Conservation (phyloP, 2,888 invertebrate species). For the Drosophila antonietae region DNA sequence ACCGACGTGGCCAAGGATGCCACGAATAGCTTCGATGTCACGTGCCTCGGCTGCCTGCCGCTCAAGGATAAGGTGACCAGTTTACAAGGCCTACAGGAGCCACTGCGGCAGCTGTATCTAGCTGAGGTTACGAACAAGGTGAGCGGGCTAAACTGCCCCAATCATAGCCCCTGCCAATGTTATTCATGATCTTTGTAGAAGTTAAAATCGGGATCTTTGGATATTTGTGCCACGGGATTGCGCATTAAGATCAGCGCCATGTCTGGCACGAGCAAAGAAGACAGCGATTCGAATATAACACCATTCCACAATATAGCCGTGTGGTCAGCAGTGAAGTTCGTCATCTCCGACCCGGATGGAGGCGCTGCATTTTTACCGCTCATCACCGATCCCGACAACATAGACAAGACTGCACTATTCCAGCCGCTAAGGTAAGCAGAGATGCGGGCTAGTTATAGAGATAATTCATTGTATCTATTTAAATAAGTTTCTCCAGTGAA, state of each 20-base stretch:
- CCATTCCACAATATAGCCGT: slow-evolving; percentile 96
- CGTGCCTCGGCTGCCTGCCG: slow-evolving; percentile 92
- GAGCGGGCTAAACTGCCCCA: slow-evolving; percentile 19
- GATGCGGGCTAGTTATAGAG: not conserved
- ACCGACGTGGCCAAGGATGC: slow-evolving; percentile 89
- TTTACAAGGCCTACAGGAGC: slow-evolving; percentile 92
- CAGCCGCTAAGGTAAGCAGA: slow-evolving; percentile 83
- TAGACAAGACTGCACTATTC: slow-evolving; percentile 90
- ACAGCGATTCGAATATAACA: slow-evolving; percentile 86
- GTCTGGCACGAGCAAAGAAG: slow-evolving; percentile 61
- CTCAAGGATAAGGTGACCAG: slow-evolving; percentile 92
- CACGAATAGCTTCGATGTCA: slow-evolving; percentile 89
- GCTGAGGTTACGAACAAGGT: slow-evolving; percentile 82
- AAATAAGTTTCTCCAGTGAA: not conserved
- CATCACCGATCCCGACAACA: slow-evolving; percentile 92
- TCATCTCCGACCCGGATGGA: slow-evolving; percentile 88
- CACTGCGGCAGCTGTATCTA: slow-evolving; percentile 90
- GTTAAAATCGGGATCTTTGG: slow-evolving; percentile 80
- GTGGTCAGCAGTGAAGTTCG: slow-evolving; percentile 96
- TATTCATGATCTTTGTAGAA: slow-evolving; percentile 61
- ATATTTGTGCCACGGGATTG: slow-evolving; percentile 87
- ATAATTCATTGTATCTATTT: not conserved
- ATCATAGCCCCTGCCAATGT: not conserved
- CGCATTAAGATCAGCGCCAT: slow-evolving; percentile 87
- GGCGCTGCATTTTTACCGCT: slow-evolving; percentile 92